phyloP scores from a whole-genome alignment of 1,140 invertebrate species.

The Listronotus oregonensis region DNA sequence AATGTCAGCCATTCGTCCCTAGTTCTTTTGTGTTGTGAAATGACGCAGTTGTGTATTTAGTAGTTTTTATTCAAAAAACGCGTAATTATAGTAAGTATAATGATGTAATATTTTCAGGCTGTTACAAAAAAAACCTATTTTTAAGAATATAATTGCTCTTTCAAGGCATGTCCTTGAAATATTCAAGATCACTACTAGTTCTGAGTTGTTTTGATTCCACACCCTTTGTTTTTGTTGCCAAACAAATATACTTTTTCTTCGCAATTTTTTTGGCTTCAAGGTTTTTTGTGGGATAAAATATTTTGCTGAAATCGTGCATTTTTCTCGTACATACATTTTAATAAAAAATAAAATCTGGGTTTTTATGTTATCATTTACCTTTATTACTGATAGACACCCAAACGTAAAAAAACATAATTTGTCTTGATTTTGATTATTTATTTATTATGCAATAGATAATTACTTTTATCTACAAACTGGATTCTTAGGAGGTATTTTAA shows the following conservation, averaged over 20 bases:
- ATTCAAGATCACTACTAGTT: conserved; percentile 13
- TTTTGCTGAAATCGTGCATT: too few species aligned
- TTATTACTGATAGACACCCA: too few species aligned
- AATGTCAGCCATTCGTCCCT: conserved; percentile 26
- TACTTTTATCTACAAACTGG: too few species aligned
- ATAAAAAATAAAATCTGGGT: too few species aligned
- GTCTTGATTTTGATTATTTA: too few species aligned
- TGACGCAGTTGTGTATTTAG: conserved; percentile 33
- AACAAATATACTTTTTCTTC: conserved; percentile 17
- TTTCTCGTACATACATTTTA: too few species aligned
- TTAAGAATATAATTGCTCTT: neutral
- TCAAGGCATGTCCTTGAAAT: conserved; percentile 16
- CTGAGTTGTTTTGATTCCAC: conserved; percentile 34
- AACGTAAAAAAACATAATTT: too few species aligned
- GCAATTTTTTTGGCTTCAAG: conserved; percentile 13
- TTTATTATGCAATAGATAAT: too few species aligned
- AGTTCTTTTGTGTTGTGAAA: conserved; percentile 36
- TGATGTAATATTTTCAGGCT: conserved; percentile 1
- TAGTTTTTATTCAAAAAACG: conserved; percentile 18
- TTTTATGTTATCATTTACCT: too few species aligned
- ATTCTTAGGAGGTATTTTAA: too few species aligned
- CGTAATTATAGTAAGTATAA: conserved; percentile 25
- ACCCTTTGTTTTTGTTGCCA: conserved; percentile 39
- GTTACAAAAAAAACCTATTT: neutral
- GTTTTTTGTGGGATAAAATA: conserved; percentile 10